A percentile compares a stretch with the other conserved stretches of the same genome.
Conservation (phyloP, 1,140 invertebrate species). For the Sycobia sp. region DNA sequence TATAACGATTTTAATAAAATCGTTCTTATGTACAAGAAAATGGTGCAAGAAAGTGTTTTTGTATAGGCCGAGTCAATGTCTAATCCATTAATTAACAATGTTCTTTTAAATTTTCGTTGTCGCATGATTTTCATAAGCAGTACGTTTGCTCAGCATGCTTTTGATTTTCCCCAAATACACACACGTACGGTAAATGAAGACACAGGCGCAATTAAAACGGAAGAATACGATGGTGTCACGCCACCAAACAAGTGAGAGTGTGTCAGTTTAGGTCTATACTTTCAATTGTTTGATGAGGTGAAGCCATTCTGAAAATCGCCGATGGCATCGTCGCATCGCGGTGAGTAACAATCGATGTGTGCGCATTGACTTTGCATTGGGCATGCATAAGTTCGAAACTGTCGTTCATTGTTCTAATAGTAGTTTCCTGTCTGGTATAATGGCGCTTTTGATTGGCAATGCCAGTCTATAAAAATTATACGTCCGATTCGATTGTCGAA, state of each 20-base stretch:
- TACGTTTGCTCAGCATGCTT: no score
- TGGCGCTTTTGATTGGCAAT: conserved; percentile 17
- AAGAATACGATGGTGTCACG: conserved; percentile 56
- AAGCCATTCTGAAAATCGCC: conserved; percentile 56
- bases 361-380: conserved; percentile 19
- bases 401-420: conserved; percentile 12
- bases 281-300: conserved; percentile 65
- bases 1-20: no score
- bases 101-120: no score
- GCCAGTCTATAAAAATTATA: neutral
- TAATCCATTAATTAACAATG: no score
- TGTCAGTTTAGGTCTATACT: conserved; percentile 63
- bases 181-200: conserved; percentile 34
- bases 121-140: no score
- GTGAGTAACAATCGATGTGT: conserved; percentile 19
- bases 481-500: no score
- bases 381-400: conserved; percentile 29
- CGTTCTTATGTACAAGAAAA: no score
- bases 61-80: no score
- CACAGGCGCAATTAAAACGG: conserved; percentile 13
- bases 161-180: no score
- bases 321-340: conserved; percentile 15
- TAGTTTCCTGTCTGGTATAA: conserved; percentile 14
- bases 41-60: no score
- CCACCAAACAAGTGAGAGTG: conserved; percentile 65